phyloP scores from a whole-genome alignment of 2,113 vertebrate genomes.

The Protobothrops mucrosquamatus region DNA sequence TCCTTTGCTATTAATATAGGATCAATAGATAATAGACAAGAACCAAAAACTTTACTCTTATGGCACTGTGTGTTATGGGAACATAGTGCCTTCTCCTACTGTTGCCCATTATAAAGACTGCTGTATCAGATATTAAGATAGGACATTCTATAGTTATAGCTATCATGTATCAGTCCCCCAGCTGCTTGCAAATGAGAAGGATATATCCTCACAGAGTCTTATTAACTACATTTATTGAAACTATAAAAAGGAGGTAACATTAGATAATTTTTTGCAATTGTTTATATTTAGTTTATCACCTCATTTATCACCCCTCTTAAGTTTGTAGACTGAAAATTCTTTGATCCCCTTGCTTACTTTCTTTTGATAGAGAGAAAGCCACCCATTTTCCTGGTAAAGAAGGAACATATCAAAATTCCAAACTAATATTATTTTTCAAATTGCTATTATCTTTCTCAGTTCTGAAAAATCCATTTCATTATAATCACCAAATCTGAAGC shows the following conservation, averaged over 20 bases:
- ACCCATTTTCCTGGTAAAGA: neutral
- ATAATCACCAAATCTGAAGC: too few species aligned
- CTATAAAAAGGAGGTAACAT: neutral
- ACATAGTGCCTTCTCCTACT: neutral
- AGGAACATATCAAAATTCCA: neutral
- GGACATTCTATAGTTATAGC: neutral
- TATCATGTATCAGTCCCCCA: neutral
- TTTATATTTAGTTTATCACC: neutral
- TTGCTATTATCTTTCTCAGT: neutral
- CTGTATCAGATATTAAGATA: neutral
- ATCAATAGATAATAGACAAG: too few species aligned
- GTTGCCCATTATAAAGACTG: neutral
- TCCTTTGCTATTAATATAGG: too few species aligned
- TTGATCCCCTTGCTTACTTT: neutral
- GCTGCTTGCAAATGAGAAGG: neutral
- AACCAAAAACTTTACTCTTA: too few species aligned
- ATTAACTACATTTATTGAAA: neutral
- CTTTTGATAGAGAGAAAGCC: neutral
- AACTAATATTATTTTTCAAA: neutral
- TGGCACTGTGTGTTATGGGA: too few species aligned
- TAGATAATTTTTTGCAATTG: neutral
- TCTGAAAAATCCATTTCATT: neutral
- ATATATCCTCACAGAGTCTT: too few species aligned
- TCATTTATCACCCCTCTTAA: neutral
- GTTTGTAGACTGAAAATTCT: neutral